These are phyloP conservation scores for Lates calcarifer DNA, from an alignment of 2,113 vertebrate genomes.

Conservation along the genomic window DNA sequence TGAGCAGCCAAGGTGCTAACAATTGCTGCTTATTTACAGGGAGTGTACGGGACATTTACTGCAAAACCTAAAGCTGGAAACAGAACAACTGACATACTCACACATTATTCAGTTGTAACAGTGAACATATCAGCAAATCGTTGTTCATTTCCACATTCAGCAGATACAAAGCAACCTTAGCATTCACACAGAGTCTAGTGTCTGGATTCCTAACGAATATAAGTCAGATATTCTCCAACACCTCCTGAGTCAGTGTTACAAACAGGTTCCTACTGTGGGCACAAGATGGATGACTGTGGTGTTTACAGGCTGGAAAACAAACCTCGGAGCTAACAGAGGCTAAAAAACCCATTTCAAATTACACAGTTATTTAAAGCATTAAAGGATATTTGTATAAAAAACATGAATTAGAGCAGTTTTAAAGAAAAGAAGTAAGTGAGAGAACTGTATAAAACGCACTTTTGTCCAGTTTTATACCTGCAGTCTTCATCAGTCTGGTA, in stretches of 20 bases:
- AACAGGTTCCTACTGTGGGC: background rate
- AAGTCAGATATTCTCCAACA: too few species aligned
- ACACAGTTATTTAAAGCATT: too few species aligned
- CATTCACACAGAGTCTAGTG: background rate
- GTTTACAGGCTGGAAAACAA: background rate
- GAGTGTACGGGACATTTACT: background rate
- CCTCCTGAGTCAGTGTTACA: too few species aligned
- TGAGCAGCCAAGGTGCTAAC: constrained; percentile 43
- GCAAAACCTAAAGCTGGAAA: background rate
- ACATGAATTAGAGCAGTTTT: too few species aligned
- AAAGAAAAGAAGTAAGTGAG: too few species aligned
- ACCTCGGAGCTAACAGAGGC: background rate
- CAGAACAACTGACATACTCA: background rate
- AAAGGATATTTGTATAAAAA: too few species aligned
- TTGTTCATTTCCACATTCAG: background rate
- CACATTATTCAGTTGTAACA: background rate
- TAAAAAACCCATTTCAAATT: too few species aligned
- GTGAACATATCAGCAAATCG: background rate
- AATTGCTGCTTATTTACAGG: constrained; percentile 10
- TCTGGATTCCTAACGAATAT: background rate
- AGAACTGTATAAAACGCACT: background rate
- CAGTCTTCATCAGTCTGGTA: too few species aligned
- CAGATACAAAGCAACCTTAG: background rate
- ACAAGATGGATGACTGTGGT: background rate
- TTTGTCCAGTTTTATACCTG: background rate